Percentiles rank a stretch among this genome's conserved stretches.
Conservation (phyloP, 2,113 vertebrate species). For the Lasiurus borealis region DNA sequence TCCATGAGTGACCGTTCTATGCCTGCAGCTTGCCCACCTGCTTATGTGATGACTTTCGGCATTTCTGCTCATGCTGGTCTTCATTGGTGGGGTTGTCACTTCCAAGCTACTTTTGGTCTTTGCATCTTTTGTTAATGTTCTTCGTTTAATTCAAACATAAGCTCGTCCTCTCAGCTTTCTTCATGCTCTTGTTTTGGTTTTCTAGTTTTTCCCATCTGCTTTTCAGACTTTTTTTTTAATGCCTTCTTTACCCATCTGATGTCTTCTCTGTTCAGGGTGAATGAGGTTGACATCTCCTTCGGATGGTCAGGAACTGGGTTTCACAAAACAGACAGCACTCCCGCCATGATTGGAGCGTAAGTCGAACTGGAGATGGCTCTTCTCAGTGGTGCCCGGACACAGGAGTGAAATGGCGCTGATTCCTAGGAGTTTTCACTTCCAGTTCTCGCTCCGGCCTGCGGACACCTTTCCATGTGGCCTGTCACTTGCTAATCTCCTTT, state of each 20-base stretch:
- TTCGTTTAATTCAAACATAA: neutral
- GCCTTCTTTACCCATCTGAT: neutral
- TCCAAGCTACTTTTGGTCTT: neutral
- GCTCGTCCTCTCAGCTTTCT: neutral
- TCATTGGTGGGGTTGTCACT: neutral
- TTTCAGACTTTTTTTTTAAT: neutral
- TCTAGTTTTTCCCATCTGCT: neutral
- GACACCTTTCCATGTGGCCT: slow-evolving; percentile 45
- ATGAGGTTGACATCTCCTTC: neutral
- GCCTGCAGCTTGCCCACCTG: neutral
- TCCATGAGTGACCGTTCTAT: fast-evolving
- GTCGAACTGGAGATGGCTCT: neutral
- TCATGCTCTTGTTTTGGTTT: neutral
- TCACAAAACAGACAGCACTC: neutral
- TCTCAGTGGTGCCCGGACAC: neutral
- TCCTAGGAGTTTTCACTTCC: neutral
- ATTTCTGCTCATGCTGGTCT: neutral
- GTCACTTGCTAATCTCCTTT: slow-evolving; percentile 31
- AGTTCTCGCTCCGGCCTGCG: neutral
- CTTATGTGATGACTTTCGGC: neutral
- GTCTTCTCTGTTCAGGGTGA: neutral
- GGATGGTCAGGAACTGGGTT: neutral
- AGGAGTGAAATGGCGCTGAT: neutral
- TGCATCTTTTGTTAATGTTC: neutral
- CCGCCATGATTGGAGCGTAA: neutral